Evolutionary conservation across 1,140 invertebrate species (phyloP), one percentile per base, ranked within the genome.

Genomic region (Odontomachus brunneus): DNA sequence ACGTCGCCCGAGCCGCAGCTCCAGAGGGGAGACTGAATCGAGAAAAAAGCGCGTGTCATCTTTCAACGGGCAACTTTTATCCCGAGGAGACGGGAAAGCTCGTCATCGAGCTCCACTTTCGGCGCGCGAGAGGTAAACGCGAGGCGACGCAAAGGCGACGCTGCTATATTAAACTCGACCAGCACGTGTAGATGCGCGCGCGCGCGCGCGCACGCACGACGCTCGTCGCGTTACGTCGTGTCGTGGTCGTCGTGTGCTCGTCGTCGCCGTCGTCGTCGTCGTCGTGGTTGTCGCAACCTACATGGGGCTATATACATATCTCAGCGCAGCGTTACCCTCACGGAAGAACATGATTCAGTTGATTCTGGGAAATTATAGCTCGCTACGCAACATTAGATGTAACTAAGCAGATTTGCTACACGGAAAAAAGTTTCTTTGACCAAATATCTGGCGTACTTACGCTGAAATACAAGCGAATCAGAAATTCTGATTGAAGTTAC

Each of bases 81-180:
- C 51, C n/a, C 14, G 38, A 73, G 66, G 49, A 69, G 29, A 62
- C 33, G 78, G 48, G 51, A 44, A 73, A 65, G 29, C 57, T 53
- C 76, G 69, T 74, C 62, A 44, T 85, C 83, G 80, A 87, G 89
- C 85, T 86, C 87, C 90, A 87, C 85, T 89, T 91, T 89, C 85
- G 89, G 85, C 84, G 85, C 88, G 84, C 87, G 82, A 75, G 80
- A 83, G 73, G 84, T 83, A 84, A 89, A 88, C 80, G 82, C 76
- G 85, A 78, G 83, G 85, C 84, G 84, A 85, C 81, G 82, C 84
- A 83, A 84, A 11, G 38, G 38, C 38, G 84, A 85, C 87, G 86
- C 84, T 60, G 86, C 89, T 90, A 91, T 90, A 90, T 90, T 91
- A 89, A 90, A 90, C 89, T 59, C 85, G 59, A 60, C 72, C 24